Conservation (phyloP, 2,888 invertebrate species). For the Idaea dimidiata region DNA sequence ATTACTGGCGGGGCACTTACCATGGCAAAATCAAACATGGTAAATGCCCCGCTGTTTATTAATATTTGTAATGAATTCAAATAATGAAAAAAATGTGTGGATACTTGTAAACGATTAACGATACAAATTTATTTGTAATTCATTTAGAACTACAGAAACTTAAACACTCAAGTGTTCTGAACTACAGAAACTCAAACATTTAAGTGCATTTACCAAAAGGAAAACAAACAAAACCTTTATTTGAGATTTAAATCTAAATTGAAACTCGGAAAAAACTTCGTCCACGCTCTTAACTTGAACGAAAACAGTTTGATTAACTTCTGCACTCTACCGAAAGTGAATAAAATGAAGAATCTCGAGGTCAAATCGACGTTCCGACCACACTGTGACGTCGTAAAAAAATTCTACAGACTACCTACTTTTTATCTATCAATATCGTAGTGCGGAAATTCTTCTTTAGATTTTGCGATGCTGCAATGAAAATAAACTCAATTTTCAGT, state of each 20-base stretch:
- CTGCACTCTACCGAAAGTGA: neutral
- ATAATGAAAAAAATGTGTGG: too few species aligned
- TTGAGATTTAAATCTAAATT: neutral
- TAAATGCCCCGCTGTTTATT: too few species aligned
- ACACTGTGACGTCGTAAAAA: neutral
- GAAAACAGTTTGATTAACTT: neutral
- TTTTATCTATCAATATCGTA: neutral
- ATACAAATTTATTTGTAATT: too few species aligned
- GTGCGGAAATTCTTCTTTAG: neutral
- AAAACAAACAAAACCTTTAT: neutral
- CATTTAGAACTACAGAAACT: too few species aligned
- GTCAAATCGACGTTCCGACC: neutral
- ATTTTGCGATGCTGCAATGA: too few species aligned
- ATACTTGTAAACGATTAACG: too few species aligned
- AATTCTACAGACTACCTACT: neutral
- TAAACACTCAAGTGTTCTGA: too few species aligned
- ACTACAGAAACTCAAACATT: too few species aligned
- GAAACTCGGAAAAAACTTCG: neutral
- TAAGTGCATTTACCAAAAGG: neutral
- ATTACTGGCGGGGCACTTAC: too few species aligned
- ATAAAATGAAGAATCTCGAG: neutral
- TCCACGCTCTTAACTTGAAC: neutral
- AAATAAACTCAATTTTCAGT: too few species aligned
- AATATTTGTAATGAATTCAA: too few species aligned
- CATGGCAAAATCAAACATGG: too few species aligned